These are phyloP conservation scores for Galleria mellonella DNA, from an alignment of 1,140 invertebrate species.

Conservation along the genomic window DNA sequence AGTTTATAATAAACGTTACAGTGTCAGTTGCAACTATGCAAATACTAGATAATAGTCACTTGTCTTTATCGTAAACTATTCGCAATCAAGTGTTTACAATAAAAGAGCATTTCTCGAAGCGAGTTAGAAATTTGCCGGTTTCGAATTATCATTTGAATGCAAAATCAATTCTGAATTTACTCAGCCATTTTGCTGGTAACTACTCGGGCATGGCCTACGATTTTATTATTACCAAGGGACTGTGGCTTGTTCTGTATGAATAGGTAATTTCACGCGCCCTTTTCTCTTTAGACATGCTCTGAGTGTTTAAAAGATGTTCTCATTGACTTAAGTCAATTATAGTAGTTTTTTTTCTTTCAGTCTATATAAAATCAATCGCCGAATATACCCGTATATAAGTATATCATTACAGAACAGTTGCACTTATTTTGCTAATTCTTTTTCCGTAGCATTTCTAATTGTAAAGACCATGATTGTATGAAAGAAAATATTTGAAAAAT, in stretches of 20 bases:
- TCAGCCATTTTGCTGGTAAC: constrained; percentile 31
- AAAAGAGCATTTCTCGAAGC: constrained; percentile 17
- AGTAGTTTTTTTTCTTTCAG: no score
- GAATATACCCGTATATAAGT: no score
- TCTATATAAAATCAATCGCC: no score
- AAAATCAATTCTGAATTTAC: constrained; percentile 49
- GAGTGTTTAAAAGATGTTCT: neutral
- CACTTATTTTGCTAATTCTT: no score
- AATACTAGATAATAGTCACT: no score
- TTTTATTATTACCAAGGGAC: constrained; percentile 30
- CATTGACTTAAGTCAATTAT: neutral
- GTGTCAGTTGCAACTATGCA: no score
- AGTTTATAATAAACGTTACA: no score
- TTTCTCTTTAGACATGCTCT: neutral
- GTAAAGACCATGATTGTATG: no score
- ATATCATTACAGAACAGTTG: no score
- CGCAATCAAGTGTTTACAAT: constrained; percentile 18
- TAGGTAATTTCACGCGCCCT: constrained; percentile 9
- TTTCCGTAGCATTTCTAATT: no score
- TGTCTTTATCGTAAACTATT: neutral
- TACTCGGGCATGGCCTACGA: constrained; percentile 19
- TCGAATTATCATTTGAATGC: constrained; percentile 53
- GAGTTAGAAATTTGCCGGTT: constrained; percentile 19
- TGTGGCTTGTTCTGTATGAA: constrained; percentile 11
- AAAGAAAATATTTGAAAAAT: no score